Percentiles rank a stretch among this genome's conserved stretches.
These are phyloP conservation scores for Darevskia nairensis DNA, from an alignment of 2,797 vertebrate species.

Conservation along the genomic window DNA sequence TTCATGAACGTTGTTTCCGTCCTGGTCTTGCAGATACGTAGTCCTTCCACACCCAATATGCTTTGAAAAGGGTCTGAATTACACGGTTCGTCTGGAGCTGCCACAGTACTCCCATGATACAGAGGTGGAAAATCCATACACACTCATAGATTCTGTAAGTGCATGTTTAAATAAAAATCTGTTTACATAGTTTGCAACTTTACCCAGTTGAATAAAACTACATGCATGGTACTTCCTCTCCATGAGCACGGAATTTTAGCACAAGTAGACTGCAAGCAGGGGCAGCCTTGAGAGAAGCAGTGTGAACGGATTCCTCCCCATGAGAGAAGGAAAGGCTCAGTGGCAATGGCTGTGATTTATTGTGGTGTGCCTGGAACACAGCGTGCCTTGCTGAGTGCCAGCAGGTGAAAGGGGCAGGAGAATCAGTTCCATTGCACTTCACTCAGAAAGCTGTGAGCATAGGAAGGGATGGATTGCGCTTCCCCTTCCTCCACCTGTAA, in stretches of 20 bases:
- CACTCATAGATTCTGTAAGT: slow-evolving; percentile 94
- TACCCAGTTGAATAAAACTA: background rate
- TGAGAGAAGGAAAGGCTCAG: background rate
- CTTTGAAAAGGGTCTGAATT: slow-evolving; percentile 92
- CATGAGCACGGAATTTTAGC: background rate
- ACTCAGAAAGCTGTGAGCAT: background rate
- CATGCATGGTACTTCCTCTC: background rate
- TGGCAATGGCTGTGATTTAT: background rate
- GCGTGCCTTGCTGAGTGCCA: too few species aligned
- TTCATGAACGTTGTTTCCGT: slow-evolving; percentile 49
- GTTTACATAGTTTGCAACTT: background rate
- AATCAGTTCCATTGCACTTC: background rate
- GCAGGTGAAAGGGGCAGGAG: background rate
- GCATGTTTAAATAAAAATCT: background rate
- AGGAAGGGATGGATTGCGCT: background rate
- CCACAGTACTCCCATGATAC: slow-evolving; percentile 87
- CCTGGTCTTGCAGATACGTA: slow-evolving; percentile 80
- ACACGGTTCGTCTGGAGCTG: slow-evolving; percentile 91
- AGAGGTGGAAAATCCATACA: slow-evolving; percentile 90
- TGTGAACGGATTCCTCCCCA: background rate
- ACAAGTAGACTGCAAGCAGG: background rate
- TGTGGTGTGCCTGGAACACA: background rate
- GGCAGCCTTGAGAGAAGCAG: background rate
- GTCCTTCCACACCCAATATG: slow-evolving; percentile 90
- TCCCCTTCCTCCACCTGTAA: too few species aligned